Evolutionary conservation across 2,888 invertebrate genomes (phyloP).

Genomic region (Zhengitettix transpicula): DNA sequence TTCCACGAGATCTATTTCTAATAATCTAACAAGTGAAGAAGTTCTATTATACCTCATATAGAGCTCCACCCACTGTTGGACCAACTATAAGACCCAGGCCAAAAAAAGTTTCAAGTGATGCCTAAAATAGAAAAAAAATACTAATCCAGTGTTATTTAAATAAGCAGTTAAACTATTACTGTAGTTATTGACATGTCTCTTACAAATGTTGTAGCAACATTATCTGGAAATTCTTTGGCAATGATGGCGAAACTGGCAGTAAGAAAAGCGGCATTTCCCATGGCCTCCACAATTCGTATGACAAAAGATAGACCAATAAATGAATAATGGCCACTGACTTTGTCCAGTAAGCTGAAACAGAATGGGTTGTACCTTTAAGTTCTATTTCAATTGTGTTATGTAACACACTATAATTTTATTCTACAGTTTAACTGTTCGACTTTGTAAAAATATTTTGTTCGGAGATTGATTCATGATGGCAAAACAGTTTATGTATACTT

Average conservation of each 20-base stretch:
- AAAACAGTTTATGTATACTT: neutral
- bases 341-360: conserved; percentile 45
- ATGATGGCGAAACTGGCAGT: conserved; percentile 78
- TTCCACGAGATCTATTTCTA: neutral
- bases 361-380: neutral
- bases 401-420: too few species aligned
- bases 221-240: conserved; percentile 73
- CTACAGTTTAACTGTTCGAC: too few species aligned
- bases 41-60: conserved; percentile 40
- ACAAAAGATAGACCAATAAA: conserved; percentile 65
- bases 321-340: conserved; percentile 47
- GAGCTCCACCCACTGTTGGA: conserved; percentile 73
- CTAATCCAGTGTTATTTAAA: neutral
- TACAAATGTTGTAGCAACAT: conserved; percentile 71
- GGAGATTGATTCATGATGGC: too few species aligned
- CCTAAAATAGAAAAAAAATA: conserved; percentile 29
- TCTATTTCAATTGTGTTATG: neutral
- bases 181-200: conserved; percentile 16
- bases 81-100: conserved; percentile 78
- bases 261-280: conserved; percentile 73
- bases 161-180: neutral
- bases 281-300: conserved; percentile 64
- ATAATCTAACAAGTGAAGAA: neutral
- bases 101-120: conserved; percentile 72
- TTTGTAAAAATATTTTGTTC: too few species aligned